A percentile compares a stretch with the other conserved stretches of the same genome.
These are phyloP conservation scores for Cochlearius cochlearius DNA, from an alignment of 2,113 vertebrate species.

Conservation along the genomic window DNA sequence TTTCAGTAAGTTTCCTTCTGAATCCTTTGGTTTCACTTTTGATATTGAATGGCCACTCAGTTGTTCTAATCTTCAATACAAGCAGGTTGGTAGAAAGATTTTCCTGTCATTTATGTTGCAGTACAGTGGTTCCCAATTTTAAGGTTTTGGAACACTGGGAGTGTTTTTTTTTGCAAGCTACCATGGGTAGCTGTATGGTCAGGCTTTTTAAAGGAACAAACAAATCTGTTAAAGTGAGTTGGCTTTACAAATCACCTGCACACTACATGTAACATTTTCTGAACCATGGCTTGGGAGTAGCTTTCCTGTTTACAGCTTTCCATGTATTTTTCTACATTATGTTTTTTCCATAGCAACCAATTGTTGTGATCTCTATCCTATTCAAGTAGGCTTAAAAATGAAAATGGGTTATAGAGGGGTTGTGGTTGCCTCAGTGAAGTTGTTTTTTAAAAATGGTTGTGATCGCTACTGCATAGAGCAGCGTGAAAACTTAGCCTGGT, in stretches of 20 bases:
- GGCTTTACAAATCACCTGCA: background rate
- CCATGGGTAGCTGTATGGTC: background rate
- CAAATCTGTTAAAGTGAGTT: background rate
- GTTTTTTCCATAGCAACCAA: background rate
- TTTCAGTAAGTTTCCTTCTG: background rate
- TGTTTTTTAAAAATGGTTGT: background rate
- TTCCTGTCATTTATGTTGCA: background rate
- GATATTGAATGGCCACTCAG: background rate
- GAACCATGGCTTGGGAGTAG: background rate
- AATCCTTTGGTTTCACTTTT: background rate
- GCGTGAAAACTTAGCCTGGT: background rate
- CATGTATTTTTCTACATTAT: background rate
- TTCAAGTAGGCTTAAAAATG: background rate
- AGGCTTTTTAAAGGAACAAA: background rate
- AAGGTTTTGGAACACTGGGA: background rate
- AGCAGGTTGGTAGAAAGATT: background rate
- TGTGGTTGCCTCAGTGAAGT: background rate
- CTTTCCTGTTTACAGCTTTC: background rate
- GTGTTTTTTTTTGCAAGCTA: background rate
- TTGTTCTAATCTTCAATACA: background rate
- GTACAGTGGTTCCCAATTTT: background rate
- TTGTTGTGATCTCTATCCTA: background rate
- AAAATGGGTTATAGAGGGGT: background rate
- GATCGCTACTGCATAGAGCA: background rate
- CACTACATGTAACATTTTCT: background rate